These are phyloP conservation scores for Xenopus borealis DNA, from an alignment of 2,113 vertebrate genomes.

Conservation along the genomic window DNA sequence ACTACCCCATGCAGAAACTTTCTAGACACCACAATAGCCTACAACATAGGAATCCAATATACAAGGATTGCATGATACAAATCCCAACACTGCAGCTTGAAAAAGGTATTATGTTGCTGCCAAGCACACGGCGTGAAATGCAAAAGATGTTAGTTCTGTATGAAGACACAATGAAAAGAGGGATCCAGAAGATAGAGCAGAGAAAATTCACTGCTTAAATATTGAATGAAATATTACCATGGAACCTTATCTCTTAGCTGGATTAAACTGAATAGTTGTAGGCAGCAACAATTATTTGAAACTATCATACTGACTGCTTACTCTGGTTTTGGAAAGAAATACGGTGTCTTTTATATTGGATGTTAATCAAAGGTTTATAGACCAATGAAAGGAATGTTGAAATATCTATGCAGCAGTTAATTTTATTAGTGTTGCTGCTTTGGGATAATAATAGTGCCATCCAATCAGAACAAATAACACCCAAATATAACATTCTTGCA, in stretches of 20 bases:
- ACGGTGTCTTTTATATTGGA: constrained; percentile 18
- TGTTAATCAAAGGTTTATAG: constrained; percentile 37
- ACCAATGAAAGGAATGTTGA: constrained; percentile 25
- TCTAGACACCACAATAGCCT: constrained; percentile 36
- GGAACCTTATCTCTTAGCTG: constrained; percentile 30
- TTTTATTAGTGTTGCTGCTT: constrained; percentile 21
- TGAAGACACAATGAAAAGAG: constrained; percentile 37
- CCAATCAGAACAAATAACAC: not conserved
- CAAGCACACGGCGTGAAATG: constrained; percentile 37
- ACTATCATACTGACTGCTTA: constrained; percentile 23
- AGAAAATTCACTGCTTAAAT: constrained; percentile 30
- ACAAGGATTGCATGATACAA: constrained; percentile 38
- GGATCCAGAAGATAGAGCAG: constrained; percentile 30
- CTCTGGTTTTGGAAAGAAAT: not conserved
- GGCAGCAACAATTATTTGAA: constrained; percentile 34
- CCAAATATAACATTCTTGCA: too few relatives aligned
- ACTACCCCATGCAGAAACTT: constrained; percentile 17
- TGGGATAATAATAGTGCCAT: constrained; percentile 2
- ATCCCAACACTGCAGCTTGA: constrained; percentile 35
- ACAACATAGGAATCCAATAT: constrained; percentile 23
- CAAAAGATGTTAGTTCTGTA: constrained; percentile 41
- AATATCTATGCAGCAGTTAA: constrained; percentile 19
- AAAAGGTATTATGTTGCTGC: constrained; percentile 41
- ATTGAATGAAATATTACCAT: constrained; percentile 16
- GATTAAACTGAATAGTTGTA: constrained; percentile 29